Evolutionary conservation across 2,113 vertebrate genomes (phyloP).

Genomic region (Myotis yumanensis): DNA sequence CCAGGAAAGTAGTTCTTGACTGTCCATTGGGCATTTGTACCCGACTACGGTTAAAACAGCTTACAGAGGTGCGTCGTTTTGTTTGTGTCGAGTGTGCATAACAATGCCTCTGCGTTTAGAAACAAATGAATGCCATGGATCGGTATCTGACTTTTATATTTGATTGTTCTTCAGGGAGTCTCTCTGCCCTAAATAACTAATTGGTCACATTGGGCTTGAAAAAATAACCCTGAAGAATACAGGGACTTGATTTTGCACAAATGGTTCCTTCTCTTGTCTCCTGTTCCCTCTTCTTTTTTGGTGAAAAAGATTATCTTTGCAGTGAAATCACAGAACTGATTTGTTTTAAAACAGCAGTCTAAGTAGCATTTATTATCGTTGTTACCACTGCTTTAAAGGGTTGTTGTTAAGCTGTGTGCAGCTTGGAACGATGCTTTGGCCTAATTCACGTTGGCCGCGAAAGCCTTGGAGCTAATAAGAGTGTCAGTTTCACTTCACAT

Average conservation of each 20-base stretch:
- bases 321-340: background rate
- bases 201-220: background rate
- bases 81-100: background rate
- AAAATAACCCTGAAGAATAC: background rate
- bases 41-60: background rate
- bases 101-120: background rate
- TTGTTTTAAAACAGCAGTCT: background rate
- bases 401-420: background rate
- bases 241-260: background rate
- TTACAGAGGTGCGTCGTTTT: background rate
- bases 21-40: background rate
- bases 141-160: background rate
- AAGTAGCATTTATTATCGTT: background rate
- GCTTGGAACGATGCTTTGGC: background rate
- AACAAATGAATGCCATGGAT: background rate
- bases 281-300: background rate
- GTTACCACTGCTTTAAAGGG: background rate
- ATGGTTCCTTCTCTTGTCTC: background rate
- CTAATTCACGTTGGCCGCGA: background rate
- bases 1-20: background rate
- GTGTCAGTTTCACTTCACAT: conserved; percentile 28
- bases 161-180: background rate
- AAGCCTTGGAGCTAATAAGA: background rate
- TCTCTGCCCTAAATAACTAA: background rate
- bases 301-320: background rate